Base-by-base conservation (phyloP, 2,888 invertebrate species). In the Aelia acuminata region DNA sequence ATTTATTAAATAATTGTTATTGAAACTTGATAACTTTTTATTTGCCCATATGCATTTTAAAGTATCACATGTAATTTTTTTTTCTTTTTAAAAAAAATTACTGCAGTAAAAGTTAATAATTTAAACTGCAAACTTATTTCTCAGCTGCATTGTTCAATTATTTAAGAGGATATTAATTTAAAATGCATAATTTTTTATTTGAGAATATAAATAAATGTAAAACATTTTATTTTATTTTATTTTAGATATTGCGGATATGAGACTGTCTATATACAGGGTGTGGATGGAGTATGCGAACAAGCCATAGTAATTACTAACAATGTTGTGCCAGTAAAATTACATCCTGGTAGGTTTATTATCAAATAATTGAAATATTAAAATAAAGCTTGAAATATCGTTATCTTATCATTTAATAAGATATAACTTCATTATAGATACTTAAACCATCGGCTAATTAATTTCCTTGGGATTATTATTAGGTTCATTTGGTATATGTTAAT, bases 181-280 rank as follows among this genome's bases (percentile, higher is more conserved):
- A n/a, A n/a, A 53, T 8, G 2, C 10, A 8, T 4, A 20, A n/a
- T 53, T 10, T 57, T 57, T 57, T 26, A 57, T 26, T 26, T n/a
- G n/a, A 1, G 11, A 57, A n/a, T 57, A n/a, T 26, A 57, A 26
- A 57, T 57, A 15, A 35, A 31, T 35, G 43, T 7, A n/a, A 1
- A 3, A 2, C 43, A 80, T 11, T 13, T 2, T 3, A 2, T 80
- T 80, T 43, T 80, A 22, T 80, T 80, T 80, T 80, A 43, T 80
- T 47, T 1, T 47, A 80, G 80, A 39, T 80, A 80, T 80, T 70
- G 63, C 8, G 80, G 80, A 47, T 80, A 80, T 80, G 43, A 80
- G 80, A 80, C 39, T 15, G 43, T 80, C 80, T 80, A 43, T 13
- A n/a, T 80, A 80, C 43, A 43, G 22, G 80, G 80, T 13, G 80